Base-by-base conservation (phyloP, 1,140 invertebrate species). In the Diachasmimorpha longicaudata region DNA sequence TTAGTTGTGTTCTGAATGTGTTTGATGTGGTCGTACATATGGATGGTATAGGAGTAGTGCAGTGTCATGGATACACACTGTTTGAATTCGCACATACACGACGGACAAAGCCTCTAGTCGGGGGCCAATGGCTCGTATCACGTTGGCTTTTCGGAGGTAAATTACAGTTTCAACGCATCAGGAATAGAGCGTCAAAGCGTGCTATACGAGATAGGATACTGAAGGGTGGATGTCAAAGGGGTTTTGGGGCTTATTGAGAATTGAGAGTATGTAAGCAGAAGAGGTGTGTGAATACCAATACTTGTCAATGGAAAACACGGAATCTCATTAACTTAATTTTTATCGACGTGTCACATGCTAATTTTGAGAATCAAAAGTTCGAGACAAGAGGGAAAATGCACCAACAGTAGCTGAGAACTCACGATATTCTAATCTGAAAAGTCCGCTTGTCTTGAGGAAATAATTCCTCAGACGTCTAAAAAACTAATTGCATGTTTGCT, bases 151-250 rank as follows among this genome's bases (percentile, higher is more conserved):
- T 66, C 63, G 63, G 63, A 66, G 63, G 63, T 66, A 66, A 66
- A 66, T 66, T 66, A 66, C 63, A 66, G 63, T 66, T 66, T 66
- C 63, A 66, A 66, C 63, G 63, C 21, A 36, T 66, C 63, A 66
- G 63, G 21, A 13, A 66, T 66, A 66, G 21, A 66, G 63, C 63
- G 25, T 66, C 63, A 66, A 66, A 66, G 63, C 25, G 25, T 19
- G 55, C 10, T 10, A 58, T 58, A 36, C 63, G 63, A 31, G 25
- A 36, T 36, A 36, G 63, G 63, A 66, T 31, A 66, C 31, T n/a
- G 25, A 14, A 31, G 25, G 63, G 25, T 36, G 63, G 25, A 66
- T 66, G 63, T 66, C 63, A 66, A 66, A 66, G 25, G 63, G 63
- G 63, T 25, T 10, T 25, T 66, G 5, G 10, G 13, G 58, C 52